These are phyloP conservation scores for Rhimphoctona megacephalus DNA, from an alignment of 2,888 invertebrate genomes.

Conservation along the genomic window DNA sequence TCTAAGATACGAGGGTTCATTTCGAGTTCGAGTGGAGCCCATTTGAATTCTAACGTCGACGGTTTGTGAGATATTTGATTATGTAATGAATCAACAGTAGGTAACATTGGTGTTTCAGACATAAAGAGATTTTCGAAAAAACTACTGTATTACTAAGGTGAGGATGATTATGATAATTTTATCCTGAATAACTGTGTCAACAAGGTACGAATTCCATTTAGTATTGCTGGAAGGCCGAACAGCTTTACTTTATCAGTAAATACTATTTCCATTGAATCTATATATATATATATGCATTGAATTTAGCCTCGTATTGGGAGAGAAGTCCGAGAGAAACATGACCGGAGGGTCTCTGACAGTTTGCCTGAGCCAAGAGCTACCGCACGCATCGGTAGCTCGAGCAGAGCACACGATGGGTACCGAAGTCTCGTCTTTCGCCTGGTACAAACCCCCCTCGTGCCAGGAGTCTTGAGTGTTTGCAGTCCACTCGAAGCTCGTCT, in stretches of 20 bases:
- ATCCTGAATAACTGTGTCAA: conserved; percentile 56
- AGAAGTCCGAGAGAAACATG: conserved; percentile 63
- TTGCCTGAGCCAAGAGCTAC: conserved; percentile 60
- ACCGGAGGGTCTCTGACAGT: conserved; percentile 49
- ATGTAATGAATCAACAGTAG: conserved; percentile 11
- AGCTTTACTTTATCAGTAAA: conserved; percentile 57
- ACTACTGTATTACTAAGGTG: conserved; percentile 42
- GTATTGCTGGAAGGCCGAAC: conserved; percentile 25
- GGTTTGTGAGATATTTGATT: not conserved
- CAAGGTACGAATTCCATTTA: conserved; percentile 58
- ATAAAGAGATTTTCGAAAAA: not conserved
- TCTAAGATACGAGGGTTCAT: not conserved
- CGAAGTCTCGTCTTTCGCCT: conserved; percentile 73
- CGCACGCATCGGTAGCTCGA: conserved; percentile 71
- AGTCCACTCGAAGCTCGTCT: conserved; percentile 84
- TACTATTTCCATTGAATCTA: conserved; percentile 41
- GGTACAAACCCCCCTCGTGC: conserved; percentile 71
- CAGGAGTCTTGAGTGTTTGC: conserved; percentile 83
- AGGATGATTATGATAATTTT: conserved; percentile 49
- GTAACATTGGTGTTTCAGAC: not conserved
- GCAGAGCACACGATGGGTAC: conserved; percentile 65
- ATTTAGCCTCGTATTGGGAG: conserved; percentile 41
- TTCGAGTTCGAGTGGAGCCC: not conserved
- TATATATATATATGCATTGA: conserved; percentile 18
- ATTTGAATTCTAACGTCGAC: not conserved